These are phyloP conservation scores for Paracyclopina nana DNA, from an alignment of 1,140 invertebrate genomes.

Conservation along the genomic window DNA sequence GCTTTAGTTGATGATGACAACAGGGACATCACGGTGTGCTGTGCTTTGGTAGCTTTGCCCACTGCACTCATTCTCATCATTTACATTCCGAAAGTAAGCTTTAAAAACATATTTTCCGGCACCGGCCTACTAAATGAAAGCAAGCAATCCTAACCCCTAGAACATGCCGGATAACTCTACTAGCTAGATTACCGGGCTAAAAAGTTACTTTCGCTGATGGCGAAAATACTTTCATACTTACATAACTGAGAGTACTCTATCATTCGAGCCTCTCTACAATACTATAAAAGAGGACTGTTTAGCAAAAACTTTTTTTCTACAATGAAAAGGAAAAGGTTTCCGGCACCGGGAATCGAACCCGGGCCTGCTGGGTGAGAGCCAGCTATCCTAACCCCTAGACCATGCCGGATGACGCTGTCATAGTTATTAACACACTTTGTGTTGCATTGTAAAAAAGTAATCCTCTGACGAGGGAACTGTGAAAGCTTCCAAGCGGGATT, in stretches of 20 bases:
- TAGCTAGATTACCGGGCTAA: neutral
- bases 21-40: constrained; percentile 33
- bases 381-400: too few species aligned
- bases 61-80: constrained; percentile 33
- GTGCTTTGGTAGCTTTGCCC: constrained; percentile 34
- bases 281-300: neutral
- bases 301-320: too few species aligned
- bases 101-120: too few species aligned
- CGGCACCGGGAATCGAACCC: too few species aligned
- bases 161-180: neutral
- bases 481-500: too few species aligned
- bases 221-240: neutral
- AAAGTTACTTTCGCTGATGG: neutral
- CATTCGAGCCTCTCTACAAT: neutral
- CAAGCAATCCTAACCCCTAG: neutral
- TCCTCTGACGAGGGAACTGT: too few species aligned
- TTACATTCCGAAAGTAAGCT: constrained; percentile 36
- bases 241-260: neutral
- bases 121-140: too few species aligned
- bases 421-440: too few species aligned
- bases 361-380: too few species aligned
- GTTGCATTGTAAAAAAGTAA: too few species aligned
- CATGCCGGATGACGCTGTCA: too few species aligned
- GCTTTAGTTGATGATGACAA: constrained; percentile 21
- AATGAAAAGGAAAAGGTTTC: too few species aligned